Evolutionary conservation across 1,140 invertebrate genomes (phyloP).

Genomic region (Mizuhopecten yessoensis): DNA sequence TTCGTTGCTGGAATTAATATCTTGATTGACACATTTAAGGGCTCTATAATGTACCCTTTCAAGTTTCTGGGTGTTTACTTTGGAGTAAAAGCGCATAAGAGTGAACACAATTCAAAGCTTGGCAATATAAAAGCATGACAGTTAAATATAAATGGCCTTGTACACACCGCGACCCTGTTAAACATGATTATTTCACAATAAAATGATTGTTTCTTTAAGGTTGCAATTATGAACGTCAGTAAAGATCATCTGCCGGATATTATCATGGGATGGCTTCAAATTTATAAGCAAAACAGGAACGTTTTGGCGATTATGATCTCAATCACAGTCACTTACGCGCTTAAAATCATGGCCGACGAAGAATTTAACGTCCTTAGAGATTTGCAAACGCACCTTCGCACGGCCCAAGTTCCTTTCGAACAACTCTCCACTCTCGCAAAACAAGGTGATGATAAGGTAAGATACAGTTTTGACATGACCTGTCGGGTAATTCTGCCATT

Average conservation of each 20-base stretch:
- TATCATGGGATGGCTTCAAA: neutral
- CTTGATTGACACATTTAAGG: no score
- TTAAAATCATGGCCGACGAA: slow-evolving; percentile 46
- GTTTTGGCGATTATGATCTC: neutral
- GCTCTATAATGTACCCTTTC: no score
- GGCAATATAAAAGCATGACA: no score
- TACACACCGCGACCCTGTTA: no score
- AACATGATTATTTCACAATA: no score
- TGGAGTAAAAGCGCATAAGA: no score
- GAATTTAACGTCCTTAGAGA: slow-evolving; percentile 69
- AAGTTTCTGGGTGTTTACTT: no score
- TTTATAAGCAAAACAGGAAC: neutral
- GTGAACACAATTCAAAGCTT: no score
- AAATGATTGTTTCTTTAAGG: no score
- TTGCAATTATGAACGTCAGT: no score
- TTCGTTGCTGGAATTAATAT: no score
- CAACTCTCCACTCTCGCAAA: slow-evolving; percentile 72
- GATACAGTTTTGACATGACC: neutral
- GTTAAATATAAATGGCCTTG: no score
- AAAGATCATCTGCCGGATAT: neutral
- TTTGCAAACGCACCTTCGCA: slow-evolving; percentile 70
- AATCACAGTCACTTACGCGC: neutral
- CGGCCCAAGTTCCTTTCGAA: slow-evolving; percentile 72
- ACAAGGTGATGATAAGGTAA: slow-evolving; percentile 74
- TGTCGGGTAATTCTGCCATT: slow-evolving; percentile 46